Evolutionary conservation across 2,888 invertebrate species (phyloP).

Genomic region (Caenorhabditis afra): DNA sequence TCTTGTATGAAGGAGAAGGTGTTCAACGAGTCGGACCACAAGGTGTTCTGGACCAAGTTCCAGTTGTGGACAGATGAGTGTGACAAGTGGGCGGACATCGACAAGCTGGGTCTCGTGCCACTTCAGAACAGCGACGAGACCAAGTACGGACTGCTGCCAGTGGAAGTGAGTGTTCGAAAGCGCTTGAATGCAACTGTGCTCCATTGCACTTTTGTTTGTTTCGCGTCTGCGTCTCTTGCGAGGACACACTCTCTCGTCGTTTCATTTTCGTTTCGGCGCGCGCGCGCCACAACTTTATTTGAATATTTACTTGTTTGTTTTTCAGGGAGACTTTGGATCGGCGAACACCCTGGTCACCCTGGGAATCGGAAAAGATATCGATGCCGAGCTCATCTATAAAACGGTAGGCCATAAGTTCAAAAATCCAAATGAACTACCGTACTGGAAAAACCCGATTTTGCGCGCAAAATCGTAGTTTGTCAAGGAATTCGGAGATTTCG

Average conservation of each 20-base stretch:
- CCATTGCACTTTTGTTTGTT: background rate
- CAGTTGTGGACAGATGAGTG: constrained; percentile 42
- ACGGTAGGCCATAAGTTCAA: background rate
- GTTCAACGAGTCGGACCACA: constrained; percentile 31
- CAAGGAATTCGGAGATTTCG: too few species aligned
- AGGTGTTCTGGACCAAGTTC: constrained; percentile 35
- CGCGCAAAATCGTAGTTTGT: background rate
- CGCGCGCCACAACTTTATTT: too few species aligned
- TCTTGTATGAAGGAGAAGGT: constrained; percentile 23
- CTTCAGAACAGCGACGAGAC: constrained; percentile 36
- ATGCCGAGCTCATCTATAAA: constrained; percentile 40
- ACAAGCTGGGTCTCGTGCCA: constrained; percentile 34
- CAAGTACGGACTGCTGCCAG: constrained; percentile 37
- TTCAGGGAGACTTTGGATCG: constrained; percentile 24
- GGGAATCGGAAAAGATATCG: constrained; percentile 54
- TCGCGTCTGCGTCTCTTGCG: too few species aligned
- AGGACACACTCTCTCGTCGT: background rate
- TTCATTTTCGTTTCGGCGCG: background rate
- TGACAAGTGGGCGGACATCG: constrained; percentile 34
- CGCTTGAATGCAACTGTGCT: background rate
- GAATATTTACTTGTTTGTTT: background rate
- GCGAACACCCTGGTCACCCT: constrained; percentile 38
- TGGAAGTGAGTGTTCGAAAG: constrained; percentile 1
- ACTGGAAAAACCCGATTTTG: background rate
- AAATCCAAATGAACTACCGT: too few species aligned